Base-by-base conservation (phyloP, 1,140 invertebrate genomes). In the Papilio polyxenes region DNA sequence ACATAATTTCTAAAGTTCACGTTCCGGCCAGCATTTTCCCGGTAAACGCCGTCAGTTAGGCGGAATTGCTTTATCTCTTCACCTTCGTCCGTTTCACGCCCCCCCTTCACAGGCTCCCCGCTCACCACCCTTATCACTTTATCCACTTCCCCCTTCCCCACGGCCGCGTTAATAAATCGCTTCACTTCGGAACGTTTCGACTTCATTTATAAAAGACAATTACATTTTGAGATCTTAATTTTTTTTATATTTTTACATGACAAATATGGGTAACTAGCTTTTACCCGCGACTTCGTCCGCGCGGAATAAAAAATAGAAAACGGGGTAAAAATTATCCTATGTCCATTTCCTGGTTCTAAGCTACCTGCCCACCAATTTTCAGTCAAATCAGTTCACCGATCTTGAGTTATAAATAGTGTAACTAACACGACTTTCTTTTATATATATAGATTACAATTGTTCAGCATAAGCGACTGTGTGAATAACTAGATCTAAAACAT, bases 61-160 rank as follows among this genome's bases (percentile, higher is more conserved):
- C 59, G 56, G 37, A 65, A 80, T 80, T 80, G 77, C 77, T 65
- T 80, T 80, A 80, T 62, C 37, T 80, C 77, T 80, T 80, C 77
- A 80, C 59, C 77, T 80, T 62, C 49, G 53, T 62, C 17, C 56
- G 53, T 48, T 76, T 76, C 59, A 48, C 77, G 40, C 56, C 23
- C 77, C 77, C 11, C 20, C 51, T 6, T 15, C 15, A 3, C 17
- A 17, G 3, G 15, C 17, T 51, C 6, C 56, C 49, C 51, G 31
- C 49, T n/a, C 0, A 15, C 76, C 53, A 40, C 77, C 17, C 77
- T 48, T 48, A 65, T 48, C 75, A 53, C 75, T 53, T 53, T 53
- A 76, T 76, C 77, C 76, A 62, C 76, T 59, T 37, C 31, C 7
- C 4, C 20, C 76, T 59, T 59, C 40, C 48, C 49, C 20, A 49